Evolutionary conservation across 2,113 vertebrate species (phyloP).

Genomic region (Dipodomys merriami): DNA sequence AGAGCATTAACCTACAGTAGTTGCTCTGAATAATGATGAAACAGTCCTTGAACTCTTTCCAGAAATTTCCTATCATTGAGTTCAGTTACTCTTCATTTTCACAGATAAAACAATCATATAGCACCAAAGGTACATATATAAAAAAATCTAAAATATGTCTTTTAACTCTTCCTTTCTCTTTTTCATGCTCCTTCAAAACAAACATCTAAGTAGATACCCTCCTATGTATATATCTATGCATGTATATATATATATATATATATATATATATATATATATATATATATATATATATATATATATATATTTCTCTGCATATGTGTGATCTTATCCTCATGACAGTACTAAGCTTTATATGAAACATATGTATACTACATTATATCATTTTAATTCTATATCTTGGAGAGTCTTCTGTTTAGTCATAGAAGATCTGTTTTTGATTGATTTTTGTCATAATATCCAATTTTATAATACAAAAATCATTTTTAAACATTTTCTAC

Average conservation of each 20-base stretch:
- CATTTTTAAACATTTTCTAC: constrained; percentile 15
- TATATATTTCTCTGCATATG: not conserved
- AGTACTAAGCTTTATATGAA: not conserved
- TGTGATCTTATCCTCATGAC: not conserved
- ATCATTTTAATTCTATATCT: not conserved
- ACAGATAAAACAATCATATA: not conserved
- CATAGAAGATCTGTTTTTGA: not conserved
- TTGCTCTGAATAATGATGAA: not conserved
- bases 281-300: not conserved
- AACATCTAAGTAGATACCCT: not conserved
- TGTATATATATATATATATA: not conserved
- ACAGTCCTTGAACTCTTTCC: constrained; percentile 11
- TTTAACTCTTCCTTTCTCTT: not conserved
- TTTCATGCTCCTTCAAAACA: not conserved
- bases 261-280: too few relatives aligned
- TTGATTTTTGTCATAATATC: not conserved
- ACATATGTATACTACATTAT: not conserved
- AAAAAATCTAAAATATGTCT: not conserved
- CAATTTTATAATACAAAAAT: not conserved
- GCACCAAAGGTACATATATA: not conserved
- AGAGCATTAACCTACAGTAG: not conserved
- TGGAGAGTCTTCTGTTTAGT: not conserved
- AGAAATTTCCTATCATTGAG: constrained; percentile 21
- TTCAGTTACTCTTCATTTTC: not conserved
- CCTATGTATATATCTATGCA: not conserved